A percentile compares a stretch with the other conserved stretches of the same genome.
Evolutionary conservation across 2,797 vertebrate species (phyloP).

Genomic region (Amphiprion clarkii): DNA sequence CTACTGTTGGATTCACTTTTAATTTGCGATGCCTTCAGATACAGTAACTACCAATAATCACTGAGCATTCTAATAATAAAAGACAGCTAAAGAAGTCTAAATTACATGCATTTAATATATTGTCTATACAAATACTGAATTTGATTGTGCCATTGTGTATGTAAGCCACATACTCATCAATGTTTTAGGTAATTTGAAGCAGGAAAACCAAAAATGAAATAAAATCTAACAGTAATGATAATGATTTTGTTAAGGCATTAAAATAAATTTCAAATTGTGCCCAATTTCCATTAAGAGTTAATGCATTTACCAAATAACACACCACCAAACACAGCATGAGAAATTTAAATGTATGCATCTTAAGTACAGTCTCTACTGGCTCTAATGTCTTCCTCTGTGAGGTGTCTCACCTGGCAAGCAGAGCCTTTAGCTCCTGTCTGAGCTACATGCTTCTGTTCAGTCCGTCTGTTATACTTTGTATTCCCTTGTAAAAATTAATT

Average conservation of each 20-base stretch:
- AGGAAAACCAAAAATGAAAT: neutral
- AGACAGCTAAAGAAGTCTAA: neutral
- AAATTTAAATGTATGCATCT: conserved; percentile 14
- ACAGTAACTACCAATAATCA: neutral
- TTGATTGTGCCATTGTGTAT: neutral
- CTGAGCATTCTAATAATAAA: neutral
- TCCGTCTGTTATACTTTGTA: conserved; percentile 1
- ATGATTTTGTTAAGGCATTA: neutral
- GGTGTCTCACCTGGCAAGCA: neutral
- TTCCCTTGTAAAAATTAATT: conserved; percentile 3
- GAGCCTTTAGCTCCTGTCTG: neutral
- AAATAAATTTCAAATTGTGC: neutral
- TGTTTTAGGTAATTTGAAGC: neutral
- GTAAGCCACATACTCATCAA: neutral
- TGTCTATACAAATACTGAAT: neutral
- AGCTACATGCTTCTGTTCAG: neutral
- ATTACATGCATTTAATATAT: neutral
- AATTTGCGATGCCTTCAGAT: neutral
- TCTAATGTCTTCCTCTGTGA: neutral
- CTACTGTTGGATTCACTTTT: conserved; percentile 14
- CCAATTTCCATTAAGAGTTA: neutral
- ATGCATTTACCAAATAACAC: conserved; percentile 7
- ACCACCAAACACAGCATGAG: conserved; percentile 5
- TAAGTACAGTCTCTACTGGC: conserved; percentile 1
- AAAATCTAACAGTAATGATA: neutral